Conservation (phyloP, 2,797 vertebrate species). For the Sphenopsis melanotis region DNA sequence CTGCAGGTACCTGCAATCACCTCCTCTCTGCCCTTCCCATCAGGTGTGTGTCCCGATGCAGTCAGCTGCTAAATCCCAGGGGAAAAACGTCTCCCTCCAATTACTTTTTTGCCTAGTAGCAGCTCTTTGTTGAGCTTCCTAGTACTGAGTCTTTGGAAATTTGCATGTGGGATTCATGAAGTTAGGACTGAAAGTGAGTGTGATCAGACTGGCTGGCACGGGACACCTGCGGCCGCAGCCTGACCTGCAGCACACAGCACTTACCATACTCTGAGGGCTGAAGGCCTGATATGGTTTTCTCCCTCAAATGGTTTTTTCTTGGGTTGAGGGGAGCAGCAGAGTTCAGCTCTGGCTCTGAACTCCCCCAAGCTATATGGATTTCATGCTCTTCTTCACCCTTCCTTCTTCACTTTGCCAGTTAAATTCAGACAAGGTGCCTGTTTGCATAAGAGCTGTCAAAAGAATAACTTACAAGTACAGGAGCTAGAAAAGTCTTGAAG, state of each 20-base stretch:
- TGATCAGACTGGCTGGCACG: background rate
- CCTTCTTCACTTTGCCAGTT: background rate
- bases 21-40: background rate
- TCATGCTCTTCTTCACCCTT: background rate
- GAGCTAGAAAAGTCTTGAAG: background rate
- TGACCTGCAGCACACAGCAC: background rate
- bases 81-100: background rate
- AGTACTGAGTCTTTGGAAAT: background rate
- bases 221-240: accelerated
- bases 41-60: background rate
- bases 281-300: background rate
- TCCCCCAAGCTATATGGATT: accelerated
- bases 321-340: background rate
- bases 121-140: background rate
- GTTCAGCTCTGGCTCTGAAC: background rate
- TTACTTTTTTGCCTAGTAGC: background rate
- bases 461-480: background rate
- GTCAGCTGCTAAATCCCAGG: background rate
- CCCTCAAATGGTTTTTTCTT: background rate
- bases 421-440: background rate
- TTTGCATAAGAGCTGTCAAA: background rate
- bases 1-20: background rate
- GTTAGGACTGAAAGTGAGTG: background rate
- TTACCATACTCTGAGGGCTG: background rate
- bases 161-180: background rate